Base-by-base conservation (phyloP, 53 echinoderm and acorn worm species). In the Pentamera pediparva region DNA sequence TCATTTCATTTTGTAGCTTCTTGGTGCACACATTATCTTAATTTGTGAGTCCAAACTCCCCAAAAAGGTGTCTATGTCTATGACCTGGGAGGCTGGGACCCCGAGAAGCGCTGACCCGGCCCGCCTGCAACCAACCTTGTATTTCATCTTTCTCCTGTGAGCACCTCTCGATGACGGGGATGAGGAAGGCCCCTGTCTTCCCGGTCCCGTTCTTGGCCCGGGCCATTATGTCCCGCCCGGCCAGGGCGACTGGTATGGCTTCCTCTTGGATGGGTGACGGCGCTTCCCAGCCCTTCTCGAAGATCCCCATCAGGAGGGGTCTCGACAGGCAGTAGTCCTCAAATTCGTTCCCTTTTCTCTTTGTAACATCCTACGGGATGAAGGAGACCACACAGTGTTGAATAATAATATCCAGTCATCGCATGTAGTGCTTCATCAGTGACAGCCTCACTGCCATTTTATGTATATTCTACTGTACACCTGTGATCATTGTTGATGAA, bases 311-410 rank as follows among this genome's bases (percentile, higher is more conserved):
- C 10, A 96, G 75, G 18, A 96, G 82, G 26, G 82, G 81, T 31
- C 83, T 84, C 25, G 76, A 70, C 27, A 96, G 61, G 69, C 91
- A 96, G 81, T 96, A 96, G 61, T 96, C 98, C 43, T 96, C 98
- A 88, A 96, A 96, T 48, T 96, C 98, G 39, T 96, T 96, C 60
- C 98, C 98, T 86, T 96, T 96, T 60, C 91, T 96, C 73, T 90
- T 83, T 82, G 98, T 96, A 20, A 96, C 98, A 81, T 96, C 98
- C 98, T 96, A n/a, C n/a, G n/a, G n/a, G 59, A 12, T 27, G 6
- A 54, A 32, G 11, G 28, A 51, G 55, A 55, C 19, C 24, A 25
- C 55, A 55, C 55, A 55, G 28, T 15, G 21, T 55, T 45, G 13
- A 45, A 45, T 15, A 45, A 1, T 1, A 12, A 45, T 45, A 0